Evolutionary conservation across 2,888 invertebrate genomes (phyloP).

Genomic region (Pomacea canaliculata): DNA sequence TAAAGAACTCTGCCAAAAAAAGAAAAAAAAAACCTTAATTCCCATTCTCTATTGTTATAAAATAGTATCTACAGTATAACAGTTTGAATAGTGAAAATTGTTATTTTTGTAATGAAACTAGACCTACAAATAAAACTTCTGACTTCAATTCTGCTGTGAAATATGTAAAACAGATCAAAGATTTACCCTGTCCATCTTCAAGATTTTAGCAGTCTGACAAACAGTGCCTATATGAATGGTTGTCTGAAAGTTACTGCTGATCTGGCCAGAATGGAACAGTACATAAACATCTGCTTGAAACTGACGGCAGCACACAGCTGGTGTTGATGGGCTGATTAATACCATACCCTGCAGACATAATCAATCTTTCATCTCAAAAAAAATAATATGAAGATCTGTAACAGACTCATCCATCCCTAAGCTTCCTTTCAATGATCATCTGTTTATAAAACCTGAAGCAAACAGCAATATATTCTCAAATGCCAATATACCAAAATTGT

Average conservation of each 20-base stretch:
- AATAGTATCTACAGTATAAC: no score
- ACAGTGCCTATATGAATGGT: conserved; percentile 97
- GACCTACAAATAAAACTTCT: no score
- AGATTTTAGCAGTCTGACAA: conserved; percentile 91
- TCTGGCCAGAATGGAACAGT: conserved; percentile 81
- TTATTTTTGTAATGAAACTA: no score
- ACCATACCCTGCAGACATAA: conserved; percentile 67
- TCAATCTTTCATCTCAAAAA: background rate
- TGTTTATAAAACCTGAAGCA: no score
- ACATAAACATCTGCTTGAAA: conserved; percentile 89
- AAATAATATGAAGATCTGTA: no score
- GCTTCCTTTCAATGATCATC: no score
- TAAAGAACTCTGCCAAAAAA: conserved; percentile 51
- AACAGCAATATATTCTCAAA: no score
- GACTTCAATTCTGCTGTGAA: no score
- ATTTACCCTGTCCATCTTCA: conserved; percentile 73
- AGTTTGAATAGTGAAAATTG: no score
- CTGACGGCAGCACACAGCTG: conserved; percentile 59
- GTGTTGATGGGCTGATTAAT: conserved; percentile 57
- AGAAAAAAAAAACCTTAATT: background rate
- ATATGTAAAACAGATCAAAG: background rate
- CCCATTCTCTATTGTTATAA: no score
- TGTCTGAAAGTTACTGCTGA: conserved; percentile 74
- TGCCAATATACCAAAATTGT: no score
- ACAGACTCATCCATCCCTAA: no score